These are phyloP conservation scores for Caracal caracal DNA, from an alignment of 2,113 vertebrate species.

Conservation along the genomic window DNA sequence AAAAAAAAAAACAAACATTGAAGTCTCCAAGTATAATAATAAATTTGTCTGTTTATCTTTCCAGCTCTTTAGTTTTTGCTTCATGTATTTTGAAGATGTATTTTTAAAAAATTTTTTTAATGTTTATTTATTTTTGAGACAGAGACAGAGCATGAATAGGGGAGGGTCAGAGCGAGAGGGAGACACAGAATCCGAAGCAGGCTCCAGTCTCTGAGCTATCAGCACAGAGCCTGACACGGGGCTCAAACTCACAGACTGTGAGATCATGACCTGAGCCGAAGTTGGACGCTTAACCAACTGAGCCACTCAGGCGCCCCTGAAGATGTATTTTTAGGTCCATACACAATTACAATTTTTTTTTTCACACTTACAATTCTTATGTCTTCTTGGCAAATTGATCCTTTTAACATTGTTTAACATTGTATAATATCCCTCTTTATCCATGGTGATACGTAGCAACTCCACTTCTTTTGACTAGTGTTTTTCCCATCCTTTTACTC, in stretches of 20 bases:
- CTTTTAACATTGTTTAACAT: neutral
- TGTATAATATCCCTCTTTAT: neutral
- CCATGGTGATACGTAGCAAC: neutral
- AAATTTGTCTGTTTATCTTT: neutral
- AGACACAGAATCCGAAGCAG: too few species aligned
- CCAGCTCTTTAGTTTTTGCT: neutral
- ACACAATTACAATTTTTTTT: neutral
- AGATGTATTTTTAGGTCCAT: neutral
- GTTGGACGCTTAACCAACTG: too few species aligned
- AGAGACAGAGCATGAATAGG: too few species aligned
- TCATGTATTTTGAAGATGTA: neutral
- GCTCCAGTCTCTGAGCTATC: too few species aligned
- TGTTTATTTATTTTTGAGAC: too few species aligned
- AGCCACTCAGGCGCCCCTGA: too few species aligned
- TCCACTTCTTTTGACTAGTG: neutral
- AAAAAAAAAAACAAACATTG: neutral
- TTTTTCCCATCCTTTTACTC: neutral
- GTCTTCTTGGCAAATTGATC: neutral
- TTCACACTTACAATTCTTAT: neutral
- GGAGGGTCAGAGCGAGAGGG: too few species aligned
- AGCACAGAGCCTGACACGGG: too few species aligned
- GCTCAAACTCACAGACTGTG: too few species aligned
- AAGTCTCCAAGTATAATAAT: constrained; percentile 13
- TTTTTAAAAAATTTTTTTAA: neutral
- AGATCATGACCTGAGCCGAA: too few species aligned